Conservation (phyloP, 2,113 vertebrate genomes). For the Rhinoptilus africanus region DNA sequence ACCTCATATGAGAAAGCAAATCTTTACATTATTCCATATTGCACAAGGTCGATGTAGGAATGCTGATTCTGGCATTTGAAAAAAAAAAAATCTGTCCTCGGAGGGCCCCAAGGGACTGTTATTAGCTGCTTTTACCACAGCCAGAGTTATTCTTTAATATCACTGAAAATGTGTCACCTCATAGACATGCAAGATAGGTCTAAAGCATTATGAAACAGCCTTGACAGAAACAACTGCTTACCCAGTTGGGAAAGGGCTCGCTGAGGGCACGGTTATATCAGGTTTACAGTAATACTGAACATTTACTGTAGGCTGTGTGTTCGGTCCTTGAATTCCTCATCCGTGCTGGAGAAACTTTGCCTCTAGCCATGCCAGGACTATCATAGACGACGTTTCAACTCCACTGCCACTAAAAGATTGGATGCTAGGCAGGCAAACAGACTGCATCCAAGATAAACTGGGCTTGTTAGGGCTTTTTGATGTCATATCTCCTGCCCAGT, state of each 20-base stretch:
- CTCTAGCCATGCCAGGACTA: background rate
- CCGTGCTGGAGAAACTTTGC: background rate
- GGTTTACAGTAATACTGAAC: background rate
- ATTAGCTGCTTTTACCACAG: background rate
- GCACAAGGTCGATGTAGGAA: accelerated
- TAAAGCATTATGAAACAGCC: background rate
- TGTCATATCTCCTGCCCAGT: background rate
- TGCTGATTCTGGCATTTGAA: background rate
- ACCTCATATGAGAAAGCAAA: background rate
- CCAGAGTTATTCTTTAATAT: background rate
- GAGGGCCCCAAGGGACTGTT: background rate
- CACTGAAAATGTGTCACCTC: background rate
- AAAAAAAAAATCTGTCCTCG: background rate
- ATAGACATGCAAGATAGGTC: background rate
- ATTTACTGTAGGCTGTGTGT: background rate
- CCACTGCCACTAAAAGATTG: background rate
- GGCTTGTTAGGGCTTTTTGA: background rate
- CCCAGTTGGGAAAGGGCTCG: background rate
- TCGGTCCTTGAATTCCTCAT: background rate
- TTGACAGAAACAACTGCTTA: background rate
- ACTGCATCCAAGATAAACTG: background rate
- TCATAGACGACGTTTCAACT: background rate
- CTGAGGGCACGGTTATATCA: background rate
- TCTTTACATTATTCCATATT: background rate
- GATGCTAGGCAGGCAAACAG: background rate